Evolutionary conservation across 1,140 invertebrate species (phyloP).

Genomic region (Macrobrachium nipponense): DNA sequence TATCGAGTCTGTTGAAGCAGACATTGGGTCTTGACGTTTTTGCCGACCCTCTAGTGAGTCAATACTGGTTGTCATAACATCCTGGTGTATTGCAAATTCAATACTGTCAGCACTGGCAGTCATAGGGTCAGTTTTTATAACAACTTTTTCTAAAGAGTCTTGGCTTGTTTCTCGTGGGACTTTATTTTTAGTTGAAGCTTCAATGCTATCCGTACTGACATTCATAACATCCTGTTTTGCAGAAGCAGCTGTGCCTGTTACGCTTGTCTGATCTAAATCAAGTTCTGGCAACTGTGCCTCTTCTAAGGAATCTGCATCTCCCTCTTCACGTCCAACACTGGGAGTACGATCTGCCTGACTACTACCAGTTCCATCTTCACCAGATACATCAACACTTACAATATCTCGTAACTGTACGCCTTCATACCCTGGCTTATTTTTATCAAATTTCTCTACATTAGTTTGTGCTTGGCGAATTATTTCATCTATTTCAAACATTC

Average conservation of each 20-base stretch:
- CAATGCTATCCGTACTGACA: slow-evolving; percentile 52
- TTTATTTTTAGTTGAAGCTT: slow-evolving; percentile 34
- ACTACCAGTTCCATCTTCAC: slow-evolving; percentile 60
- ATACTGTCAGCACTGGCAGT: slow-evolving; percentile 76
- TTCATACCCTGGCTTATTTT: slow-evolving; percentile 56
- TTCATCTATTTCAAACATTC: slow-evolving; percentile 81
- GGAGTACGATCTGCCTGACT: slow-evolving; percentile 59
- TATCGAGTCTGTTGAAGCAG: slow-evolving; percentile 67
- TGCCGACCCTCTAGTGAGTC: slow-evolving; percentile 72
- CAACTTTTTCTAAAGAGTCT: slow-evolving; percentile 65
- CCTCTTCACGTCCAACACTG: slow-evolving; percentile 59
- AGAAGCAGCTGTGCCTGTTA: neutral
- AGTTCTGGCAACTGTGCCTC: slow-evolving; percentile 55
- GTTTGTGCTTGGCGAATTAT: slow-evolving; percentile 79
- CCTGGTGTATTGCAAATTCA: slow-evolving; percentile 68
- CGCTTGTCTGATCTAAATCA: slow-evolving; percentile 38
- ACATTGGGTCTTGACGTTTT: slow-evolving; percentile 65
- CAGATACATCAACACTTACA: slow-evolving; percentile 66
- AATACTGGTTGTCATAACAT: slow-evolving; percentile 66
- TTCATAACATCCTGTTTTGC: slow-evolving; percentile 42
- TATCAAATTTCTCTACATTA: slow-evolving; percentile 77
- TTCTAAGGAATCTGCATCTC: slow-evolving; percentile 63
- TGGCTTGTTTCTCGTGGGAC: slow-evolving; percentile 57
- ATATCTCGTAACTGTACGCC: slow-evolving; percentile 66
- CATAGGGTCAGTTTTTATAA: slow-evolving; percentile 70